Evolutionary conservation across 2,113 vertebrate species (phyloP).

Genomic region (Marmota flaviventris): DNA sequence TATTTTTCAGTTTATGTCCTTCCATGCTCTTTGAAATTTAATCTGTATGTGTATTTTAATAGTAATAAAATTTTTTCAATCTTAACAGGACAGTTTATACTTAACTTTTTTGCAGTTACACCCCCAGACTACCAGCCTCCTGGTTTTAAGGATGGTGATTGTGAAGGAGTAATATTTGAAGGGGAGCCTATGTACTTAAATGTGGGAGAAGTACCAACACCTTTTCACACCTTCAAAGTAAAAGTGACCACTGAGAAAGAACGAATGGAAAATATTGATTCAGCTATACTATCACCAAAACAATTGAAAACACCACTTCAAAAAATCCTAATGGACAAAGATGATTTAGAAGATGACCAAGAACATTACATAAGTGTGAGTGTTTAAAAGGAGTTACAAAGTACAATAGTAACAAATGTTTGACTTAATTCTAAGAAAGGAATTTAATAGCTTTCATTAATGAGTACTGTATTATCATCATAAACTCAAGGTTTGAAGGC

Average conservation of each 20-base stretch:
- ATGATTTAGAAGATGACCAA: slow-evolving; percentile 79
- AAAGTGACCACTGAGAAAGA: slow-evolving; percentile 94
- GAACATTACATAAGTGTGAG: slow-evolving; percentile 78
- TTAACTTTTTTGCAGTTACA: slow-evolving; percentile 89
- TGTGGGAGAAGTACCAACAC: slow-evolving; percentile 94
- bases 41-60: slow-evolving; percentile 11
- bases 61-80: slow-evolving; percentile 30
- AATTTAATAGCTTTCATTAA: slow-evolving; percentile 12
- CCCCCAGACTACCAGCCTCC: slow-evolving; percentile 96
- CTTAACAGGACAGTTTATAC: slow-evolving; percentile 12
- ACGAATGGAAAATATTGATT: slow-evolving; percentile 92
- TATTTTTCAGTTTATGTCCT: neutral
- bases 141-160: slow-evolving; percentile 93
- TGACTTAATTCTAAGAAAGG: neutral
- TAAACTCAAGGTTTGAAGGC: slow-evolving; percentile 38
- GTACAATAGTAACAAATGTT: neutral
- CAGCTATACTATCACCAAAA: slow-evolving; percentile 80
- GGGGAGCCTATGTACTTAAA: slow-evolving; percentile 92
- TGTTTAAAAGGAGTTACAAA: neutral
- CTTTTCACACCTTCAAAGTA: slow-evolving; percentile 94
- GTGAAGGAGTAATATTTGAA: slow-evolving; percentile 90
- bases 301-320: slow-evolving; percentile 83
- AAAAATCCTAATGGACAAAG: slow-evolving; percentile 69
- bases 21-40: slow-evolving; percentile 56
- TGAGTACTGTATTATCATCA: slow-evolving; percentile 31